phyloP scores from a whole-genome alignment of 2,888 invertebrate genomes.

The Hofmannophila pseudospretella region DNA sequence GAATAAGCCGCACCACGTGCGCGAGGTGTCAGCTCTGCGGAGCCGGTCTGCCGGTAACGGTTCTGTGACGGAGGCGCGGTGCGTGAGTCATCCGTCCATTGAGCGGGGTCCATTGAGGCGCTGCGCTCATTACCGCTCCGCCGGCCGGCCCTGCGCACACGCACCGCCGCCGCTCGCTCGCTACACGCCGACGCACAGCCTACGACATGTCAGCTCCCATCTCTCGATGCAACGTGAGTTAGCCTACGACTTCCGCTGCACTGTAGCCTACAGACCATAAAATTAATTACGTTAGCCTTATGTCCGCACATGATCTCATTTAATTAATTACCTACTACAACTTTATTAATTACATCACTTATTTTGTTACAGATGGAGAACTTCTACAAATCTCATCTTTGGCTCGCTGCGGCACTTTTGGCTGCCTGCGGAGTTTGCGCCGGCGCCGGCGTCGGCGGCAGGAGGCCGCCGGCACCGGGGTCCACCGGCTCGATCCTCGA shows the following conservation, averaged over 20 bases:
- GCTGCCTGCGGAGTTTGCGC: conserved; percentile 53
- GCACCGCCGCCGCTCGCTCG: conserved; percentile 63
- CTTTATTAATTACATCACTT: conserved; percentile 18
- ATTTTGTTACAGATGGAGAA: conserved; percentile 64
- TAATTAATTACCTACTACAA: conserved; percentile 5
- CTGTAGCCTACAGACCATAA: conserved; percentile 31
- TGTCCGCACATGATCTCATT: conserved; percentile 8
- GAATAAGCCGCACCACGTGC: conserved; percentile 49
- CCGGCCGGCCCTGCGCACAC: conserved; percentile 75
- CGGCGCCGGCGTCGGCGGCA: conserved; percentile 56
- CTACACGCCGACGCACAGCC: conserved; percentile 56
- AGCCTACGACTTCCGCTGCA: conserved; percentile 65
- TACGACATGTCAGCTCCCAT: conserved; percentile 60
- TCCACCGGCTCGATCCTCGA: conserved; percentile 79
- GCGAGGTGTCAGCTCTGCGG: conserved; percentile 50
- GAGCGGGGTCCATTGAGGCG: conserved; percentile 67
- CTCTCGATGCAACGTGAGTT: conserved; percentile 65
- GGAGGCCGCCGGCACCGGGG: conserved; percentile 51
- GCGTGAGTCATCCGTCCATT: conserved; percentile 66
- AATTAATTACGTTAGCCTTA: conserved; percentile 23
- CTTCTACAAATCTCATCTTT: conserved; percentile 56
- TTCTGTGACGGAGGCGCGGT: conserved; percentile 69
- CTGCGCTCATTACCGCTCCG: conserved; percentile 73
- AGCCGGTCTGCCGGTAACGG: conserved; percentile 40
- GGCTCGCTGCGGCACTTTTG: conserved; percentile 59